Evolutionary conservation across 64 coral and sea anemone genomes (phyloP).

Genomic region (Astreopora myriophthalma): DNA sequence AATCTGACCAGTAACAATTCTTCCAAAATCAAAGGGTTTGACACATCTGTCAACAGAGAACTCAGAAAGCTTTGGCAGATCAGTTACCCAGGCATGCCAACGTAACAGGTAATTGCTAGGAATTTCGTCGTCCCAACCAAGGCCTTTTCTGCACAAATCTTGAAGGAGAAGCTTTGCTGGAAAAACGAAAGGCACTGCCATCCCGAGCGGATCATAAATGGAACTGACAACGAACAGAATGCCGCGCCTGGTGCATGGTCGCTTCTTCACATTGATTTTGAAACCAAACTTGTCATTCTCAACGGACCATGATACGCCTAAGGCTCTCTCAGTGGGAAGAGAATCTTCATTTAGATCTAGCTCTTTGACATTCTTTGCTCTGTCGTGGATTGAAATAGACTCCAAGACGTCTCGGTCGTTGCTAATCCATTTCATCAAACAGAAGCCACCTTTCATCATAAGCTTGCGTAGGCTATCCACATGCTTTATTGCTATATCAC

Average conservation of each 20-base stretch:
- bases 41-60: background rate
- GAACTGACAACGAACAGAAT: background rate
- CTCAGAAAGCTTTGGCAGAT: too few relatives aligned
- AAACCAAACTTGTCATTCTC: conserved; percentile 71
- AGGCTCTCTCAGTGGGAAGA: conserved; percentile 47
- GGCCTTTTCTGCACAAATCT: background rate
- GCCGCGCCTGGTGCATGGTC: conserved; percentile 53
- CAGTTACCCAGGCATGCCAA: too few relatives aligned
- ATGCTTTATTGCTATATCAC: too few relatives aligned
- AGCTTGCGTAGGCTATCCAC: background rate
- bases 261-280: conserved; percentile 18
- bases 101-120: background rate
- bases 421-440: too few relatives aligned
- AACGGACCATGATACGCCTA: conserved; percentile 24
- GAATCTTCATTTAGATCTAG: conserved; percentile 26
- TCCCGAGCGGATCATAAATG: background rate
- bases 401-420: conserved; percentile 24
- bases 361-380: conserved; percentile 14
- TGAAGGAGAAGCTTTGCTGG: background rate
- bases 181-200: too few relatives aligned
- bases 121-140: background rate
- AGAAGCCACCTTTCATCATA: conserved; percentile 31
- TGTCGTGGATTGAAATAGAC: background rate
- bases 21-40: background rate
- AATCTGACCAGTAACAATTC: background rate